Conservation (phyloP, 2,888 invertebrate species). For the Strigamia crassipes region DNA sequence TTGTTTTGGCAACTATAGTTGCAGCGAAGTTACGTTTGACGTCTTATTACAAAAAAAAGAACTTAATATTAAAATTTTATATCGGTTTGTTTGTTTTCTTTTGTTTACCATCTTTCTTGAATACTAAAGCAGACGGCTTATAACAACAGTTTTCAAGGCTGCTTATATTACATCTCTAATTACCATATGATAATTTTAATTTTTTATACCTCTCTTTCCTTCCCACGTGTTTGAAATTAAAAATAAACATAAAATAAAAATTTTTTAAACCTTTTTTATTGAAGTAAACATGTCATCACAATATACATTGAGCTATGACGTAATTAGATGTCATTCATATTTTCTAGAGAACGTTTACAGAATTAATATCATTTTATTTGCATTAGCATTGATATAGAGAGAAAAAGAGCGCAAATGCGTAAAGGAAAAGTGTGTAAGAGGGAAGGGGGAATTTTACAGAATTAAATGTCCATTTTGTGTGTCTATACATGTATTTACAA, state of each 20-base stretch:
- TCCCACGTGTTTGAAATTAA: not conserved
- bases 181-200: not conserved
- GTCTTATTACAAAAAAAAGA: not conserved
- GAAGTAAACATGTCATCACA: conserved; percentile 15
- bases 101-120: not conserved
- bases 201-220: too few relatives aligned
- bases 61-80: not conserved
- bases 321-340: not conserved
- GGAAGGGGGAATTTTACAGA: not conserved
- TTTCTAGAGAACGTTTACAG: not conserved
- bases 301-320: conserved; percentile 19
- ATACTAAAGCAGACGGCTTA: not conserved
- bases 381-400: conserved; percentile 21
- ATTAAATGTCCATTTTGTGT: not conserved
- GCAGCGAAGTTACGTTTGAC: not conserved
- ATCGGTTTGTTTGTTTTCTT: not conserved
- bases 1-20: not conserved
- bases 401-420: not conserved
- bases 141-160: not conserved
- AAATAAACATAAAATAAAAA: not conserved
- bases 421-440: not conserved
- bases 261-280: not conserved
- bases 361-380: conserved; percentile 6
- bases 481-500: not conserved
- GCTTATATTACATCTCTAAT: not conserved